Percentiles rank a stretch among this genome's conserved stretches.
Evolutionary conservation across 2,797 vertebrate genomes (phyloP).

Genomic region (Aeoliscus strigatus): DNA sequence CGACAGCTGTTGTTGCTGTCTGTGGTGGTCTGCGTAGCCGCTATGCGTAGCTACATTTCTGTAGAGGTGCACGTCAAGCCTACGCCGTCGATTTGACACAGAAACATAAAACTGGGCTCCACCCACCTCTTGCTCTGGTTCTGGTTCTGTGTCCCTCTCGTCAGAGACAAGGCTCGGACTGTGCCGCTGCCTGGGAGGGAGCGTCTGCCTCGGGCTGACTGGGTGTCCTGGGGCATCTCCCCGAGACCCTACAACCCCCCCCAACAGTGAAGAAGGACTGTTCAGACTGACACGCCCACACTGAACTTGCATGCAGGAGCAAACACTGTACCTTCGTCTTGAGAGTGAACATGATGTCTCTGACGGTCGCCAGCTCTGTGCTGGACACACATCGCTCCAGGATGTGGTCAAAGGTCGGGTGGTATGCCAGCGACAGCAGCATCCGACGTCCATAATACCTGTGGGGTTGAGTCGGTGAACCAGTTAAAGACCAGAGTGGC

Average conservation of each 20-base stretch:
- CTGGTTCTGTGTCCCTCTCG: slow-evolving; percentile 74
- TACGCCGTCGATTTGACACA: too few species aligned
- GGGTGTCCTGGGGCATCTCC: slow-evolving; percentile 82
- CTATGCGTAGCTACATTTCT: too few species aligned
- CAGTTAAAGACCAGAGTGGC: too few species aligned
- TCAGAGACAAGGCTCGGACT: slow-evolving; percentile 80
- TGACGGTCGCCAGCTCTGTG: slow-evolving; percentile 85
- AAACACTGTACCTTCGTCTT: slow-evolving; percentile 80
- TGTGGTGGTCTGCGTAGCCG: too few species aligned
- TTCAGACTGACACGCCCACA: too few species aligned
- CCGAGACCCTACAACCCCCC: slow-evolving; percentile 79
- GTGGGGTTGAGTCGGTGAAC: slow-evolving; percentile 14
- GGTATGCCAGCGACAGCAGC: slow-evolving; percentile 83
- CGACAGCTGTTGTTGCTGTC: too few species aligned
- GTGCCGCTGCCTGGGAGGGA: slow-evolving; percentile 80
- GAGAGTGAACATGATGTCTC: slow-evolving; percentile 80
- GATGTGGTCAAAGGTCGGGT: slow-evolving; percentile 86
- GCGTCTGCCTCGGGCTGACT: slow-evolving; percentile 84
- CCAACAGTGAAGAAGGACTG: too few species aligned
- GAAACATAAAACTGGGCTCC: too few species aligned
- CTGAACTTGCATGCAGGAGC: neutral
- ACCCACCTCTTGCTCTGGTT: slow-evolving; percentile 75
- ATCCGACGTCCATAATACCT: slow-evolving; percentile 91
- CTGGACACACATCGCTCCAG: slow-evolving; percentile 82
- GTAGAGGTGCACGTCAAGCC: too few species aligned